Base-by-base conservation (phyloP, 2,797 vertebrate genomes). In the Carcharodon carcharias region DNA sequence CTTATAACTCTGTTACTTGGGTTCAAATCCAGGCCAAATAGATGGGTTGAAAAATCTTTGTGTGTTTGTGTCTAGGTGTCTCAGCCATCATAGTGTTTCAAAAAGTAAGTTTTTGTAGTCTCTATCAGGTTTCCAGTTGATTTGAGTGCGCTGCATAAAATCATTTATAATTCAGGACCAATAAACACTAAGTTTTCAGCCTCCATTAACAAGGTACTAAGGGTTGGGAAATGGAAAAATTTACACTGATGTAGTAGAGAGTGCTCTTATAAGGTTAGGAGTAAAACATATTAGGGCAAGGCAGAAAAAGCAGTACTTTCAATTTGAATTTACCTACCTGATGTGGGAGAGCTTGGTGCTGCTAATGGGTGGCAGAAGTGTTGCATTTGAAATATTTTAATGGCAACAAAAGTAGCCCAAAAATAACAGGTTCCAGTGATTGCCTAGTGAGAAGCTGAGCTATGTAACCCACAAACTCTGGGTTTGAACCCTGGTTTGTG, bases 141-240 rank as follows among this genome's bases (percentile, higher is more conserved):
- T 65, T 28, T 95, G 69, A 56, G 94, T n/a, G 6, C 26, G 58
- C 28, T 35, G 69, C 31, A 26, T 95, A 35, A 95, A 73, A 95
- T 77, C 45, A 58, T 71, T 95, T 73, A 71, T 5, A n/a, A 73
- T 77, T 95, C 69, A 95, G 56, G 16, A 63, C 58, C 58, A 92
- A 92, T 92, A 63, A 92, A 67, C 91, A 93, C n/a, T 16, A 40
- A 93, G 91, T 93, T 93, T 40, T 63, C 91, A 65, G 35, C 91
- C n/a, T 67, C n/a, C 63, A 45, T 93, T 63, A 93, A 67, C 91
- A 93, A 65, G 61, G 61, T 93, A 31, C 61, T 45, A 14, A 58
- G 50, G 69, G 56, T 69, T 95, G 67, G 94, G 50, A 95, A 95
- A 95, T 95, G 69, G 94, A 77, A 95, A 28, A 35, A 95, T 56